Evolutionary conservation across 2,888 invertebrate genomes (phyloP).

Genomic region (Bursaphelenchus okinawaensis): DNA sequence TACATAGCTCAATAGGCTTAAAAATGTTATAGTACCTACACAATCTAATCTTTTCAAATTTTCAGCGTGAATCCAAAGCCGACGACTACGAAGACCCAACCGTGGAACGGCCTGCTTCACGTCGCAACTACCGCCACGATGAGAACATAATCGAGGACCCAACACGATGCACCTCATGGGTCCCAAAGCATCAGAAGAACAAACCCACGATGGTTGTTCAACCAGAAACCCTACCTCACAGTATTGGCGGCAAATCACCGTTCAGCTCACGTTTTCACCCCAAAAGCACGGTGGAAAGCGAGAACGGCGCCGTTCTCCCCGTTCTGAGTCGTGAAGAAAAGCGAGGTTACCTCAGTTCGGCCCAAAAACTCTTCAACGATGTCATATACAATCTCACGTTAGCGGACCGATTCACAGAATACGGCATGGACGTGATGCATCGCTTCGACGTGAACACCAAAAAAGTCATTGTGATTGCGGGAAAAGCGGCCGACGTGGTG

Average conservation of each 20-base stretch:
- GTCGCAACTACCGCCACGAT: conserved; percentile 48
- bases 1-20: too few species aligned
- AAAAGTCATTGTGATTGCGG: neutral
- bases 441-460: neutral
- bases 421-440: neutral
- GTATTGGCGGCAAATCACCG: neutral
- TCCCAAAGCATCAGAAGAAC: conserved; percentile 10
- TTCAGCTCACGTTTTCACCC: neutral
- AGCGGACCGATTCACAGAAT: conserved; percentile 11
- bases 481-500: neutral
- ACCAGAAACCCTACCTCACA: neutral
- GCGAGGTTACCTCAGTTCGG: neutral
- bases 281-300: neutral
- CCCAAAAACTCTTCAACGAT: neutral
- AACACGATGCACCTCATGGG: conserved; percentile 42
- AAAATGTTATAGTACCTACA: too few species aligned
- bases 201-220: neutral
- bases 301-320: conserved; percentile 1
- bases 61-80: conserved; percentile 9
- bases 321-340: conserved; percentile 3
- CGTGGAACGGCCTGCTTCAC: conserved; percentile 36
- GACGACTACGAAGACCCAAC: conserved; percentile 37
- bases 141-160: conserved; percentile 44
- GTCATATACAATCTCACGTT: neutral
- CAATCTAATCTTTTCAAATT: too few species aligned